A percentile compares a stretch with the other conserved stretches of the same genome.
phyloP scores from a whole-genome alignment of 2,888 invertebrate genomes.

The Crocallis elinguaria region DNA sequence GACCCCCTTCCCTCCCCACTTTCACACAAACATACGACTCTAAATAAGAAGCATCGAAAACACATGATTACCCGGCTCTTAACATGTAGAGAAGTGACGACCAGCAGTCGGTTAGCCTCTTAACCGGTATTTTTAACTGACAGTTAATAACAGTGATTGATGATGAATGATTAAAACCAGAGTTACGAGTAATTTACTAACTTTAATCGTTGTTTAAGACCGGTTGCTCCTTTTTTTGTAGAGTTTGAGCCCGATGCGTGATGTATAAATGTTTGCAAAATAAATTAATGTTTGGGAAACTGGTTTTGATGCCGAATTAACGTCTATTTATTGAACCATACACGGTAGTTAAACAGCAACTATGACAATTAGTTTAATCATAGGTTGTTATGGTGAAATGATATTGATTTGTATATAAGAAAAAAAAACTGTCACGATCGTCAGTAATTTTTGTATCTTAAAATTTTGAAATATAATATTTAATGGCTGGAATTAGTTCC shows the following conservation, averaged over 20 bases:
- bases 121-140: constrained; percentile 28
- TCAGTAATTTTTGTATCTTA: no score
- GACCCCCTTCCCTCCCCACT: neutral
- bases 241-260: constrained; percentile 8
- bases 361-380: constrained; percentile 18
- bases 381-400: neutral
- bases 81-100: constrained; percentile 13
- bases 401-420: neutral
- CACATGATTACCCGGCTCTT: constrained; percentile 5
- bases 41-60: constrained; percentile 1
- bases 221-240: constrained; percentile 20
- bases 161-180: constrained; percentile 24
- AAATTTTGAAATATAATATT: no score
- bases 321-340: constrained; percentile 10
- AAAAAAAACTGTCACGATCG: no score
- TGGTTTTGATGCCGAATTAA: constrained; percentile 21
- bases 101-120: constrained; percentile 11
- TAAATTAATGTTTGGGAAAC: constrained; percentile 18
- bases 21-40: neutral
- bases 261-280: constrained; percentile 26
- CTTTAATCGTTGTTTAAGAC: constrained; percentile 27
- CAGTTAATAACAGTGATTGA: constrained; percentile 38
- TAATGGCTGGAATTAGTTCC: no score
- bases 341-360: constrained; percentile 18
- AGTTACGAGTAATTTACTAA: constrained; percentile 10